A percentile compares a stretch with the other conserved stretches of the same genome.
These are phyloP conservation scores for Anolis sagrei DNA, from an alignment of 2,113 vertebrate species.

Conservation along the genomic window DNA sequence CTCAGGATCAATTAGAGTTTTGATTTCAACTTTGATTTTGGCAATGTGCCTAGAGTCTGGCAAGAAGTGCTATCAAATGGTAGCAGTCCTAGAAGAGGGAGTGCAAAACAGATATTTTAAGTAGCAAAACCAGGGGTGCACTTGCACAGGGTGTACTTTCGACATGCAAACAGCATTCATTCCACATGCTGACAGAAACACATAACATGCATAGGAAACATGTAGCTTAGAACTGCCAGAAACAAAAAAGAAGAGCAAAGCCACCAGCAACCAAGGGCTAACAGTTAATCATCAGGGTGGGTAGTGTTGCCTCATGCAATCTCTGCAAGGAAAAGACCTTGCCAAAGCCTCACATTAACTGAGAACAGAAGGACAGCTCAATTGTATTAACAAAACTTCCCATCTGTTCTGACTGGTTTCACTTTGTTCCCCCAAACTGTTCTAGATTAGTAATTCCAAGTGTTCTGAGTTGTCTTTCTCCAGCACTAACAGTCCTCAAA, in stretches of 20 bases:
- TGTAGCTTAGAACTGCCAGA: too few species aligned
- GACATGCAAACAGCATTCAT: background rate
- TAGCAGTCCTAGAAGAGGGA: background rate
- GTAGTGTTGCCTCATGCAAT: background rate
- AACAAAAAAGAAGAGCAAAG: background rate
- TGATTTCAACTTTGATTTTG: conserved; percentile 30
- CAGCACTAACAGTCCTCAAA: background rate
- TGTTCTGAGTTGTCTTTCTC: background rate
- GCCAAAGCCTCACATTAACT: conserved; percentile 7
- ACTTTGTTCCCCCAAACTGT: background rate
- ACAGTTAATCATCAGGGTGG: background rate
- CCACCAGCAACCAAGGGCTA: too few species aligned
- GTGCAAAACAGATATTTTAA: background rate
- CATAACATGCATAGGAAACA: background rate
- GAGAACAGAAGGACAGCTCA: background rate
- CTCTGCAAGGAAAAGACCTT: background rate
- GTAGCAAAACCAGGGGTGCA: background rate
- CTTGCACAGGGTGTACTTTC: background rate
- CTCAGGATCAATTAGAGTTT: background rate
- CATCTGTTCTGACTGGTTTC: conserved; percentile 16
- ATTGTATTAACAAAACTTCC: background rate
- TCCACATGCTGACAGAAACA: too few species aligned
- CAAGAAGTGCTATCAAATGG: background rate
- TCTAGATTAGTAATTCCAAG: background rate
- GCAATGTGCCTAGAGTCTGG: background rate